A percentile compares a stretch with the other conserved stretches of the same genome.
Conservation (phyloP, 2,888 invertebrate species). For the Drosophila borborema region DNA sequence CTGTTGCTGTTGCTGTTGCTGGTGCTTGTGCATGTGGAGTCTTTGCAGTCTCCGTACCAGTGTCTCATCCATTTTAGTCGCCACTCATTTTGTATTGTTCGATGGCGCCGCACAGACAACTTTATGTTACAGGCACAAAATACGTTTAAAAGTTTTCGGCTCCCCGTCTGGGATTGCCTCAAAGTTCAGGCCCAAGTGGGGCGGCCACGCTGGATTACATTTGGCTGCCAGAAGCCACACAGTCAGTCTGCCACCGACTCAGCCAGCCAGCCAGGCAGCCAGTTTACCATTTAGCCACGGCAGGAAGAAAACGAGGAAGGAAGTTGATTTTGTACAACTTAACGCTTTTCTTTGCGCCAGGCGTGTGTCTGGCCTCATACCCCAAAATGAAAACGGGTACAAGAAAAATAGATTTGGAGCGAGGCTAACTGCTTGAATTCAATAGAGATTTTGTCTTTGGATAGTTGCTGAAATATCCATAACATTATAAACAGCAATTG, state of each 20-base stretch:
- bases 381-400: slow-evolving; percentile 28
- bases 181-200: slow-evolving; percentile 37
- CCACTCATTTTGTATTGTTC: slow-evolving; percentile 62
- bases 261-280: slow-evolving; percentile 8
- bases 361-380: slow-evolving; percentile 49
- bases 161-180: slow-evolving; percentile 49
- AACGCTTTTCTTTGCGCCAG: slow-evolving; percentile 61
- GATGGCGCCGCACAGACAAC: slow-evolving; percentile 66
- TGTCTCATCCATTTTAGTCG: neutral
- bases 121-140: slow-evolving; percentile 60
- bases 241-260: slow-evolving; percentile 9
- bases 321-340: slow-evolving; percentile 79
- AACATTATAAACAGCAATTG: slow-evolving; percentile 18
- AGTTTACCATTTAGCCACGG: slow-evolving; percentile 40
- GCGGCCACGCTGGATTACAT: slow-evolving; percentile 45
- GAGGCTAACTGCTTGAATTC: slow-evolving; percentile 38
- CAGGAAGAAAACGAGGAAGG: slow-evolving; percentile 66
- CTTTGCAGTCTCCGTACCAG: slow-evolving; percentile 16
- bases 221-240: slow-evolving; percentile 37
- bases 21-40: slow-evolving; percentile 21
- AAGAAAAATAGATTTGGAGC: slow-evolving; percentile 33
- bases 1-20: slow-evolving; percentile 34
- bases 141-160: slow-evolving; percentile 66
- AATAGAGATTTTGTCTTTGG: slow-evolving; percentile 36
- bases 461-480: slow-evolving; percentile 10